Percentiles rank a stretch among this genome's conserved stretches.
These are phyloP conservation scores for Caenorhabditis sinica DNA, from an alignment of 2,888 invertebrate genomes.

Conservation along the genomic window DNA sequence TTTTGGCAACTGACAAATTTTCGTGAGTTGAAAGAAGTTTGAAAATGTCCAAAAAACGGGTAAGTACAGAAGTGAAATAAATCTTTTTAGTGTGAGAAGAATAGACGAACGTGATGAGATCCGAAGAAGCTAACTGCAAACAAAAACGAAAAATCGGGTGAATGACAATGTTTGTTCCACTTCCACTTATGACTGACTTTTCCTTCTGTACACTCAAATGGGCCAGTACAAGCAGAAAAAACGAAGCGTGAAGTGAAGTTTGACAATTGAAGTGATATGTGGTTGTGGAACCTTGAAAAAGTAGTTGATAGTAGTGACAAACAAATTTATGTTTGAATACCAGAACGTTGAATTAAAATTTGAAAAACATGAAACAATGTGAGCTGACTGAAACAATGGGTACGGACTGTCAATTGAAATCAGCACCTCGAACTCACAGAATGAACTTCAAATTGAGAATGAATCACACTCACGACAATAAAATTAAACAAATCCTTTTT, in stretches of 20 bases:
- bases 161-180: conserved; percentile 65
- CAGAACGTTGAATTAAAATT: too few relatives aligned
- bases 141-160: conserved; percentile 51
- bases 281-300: neutral
- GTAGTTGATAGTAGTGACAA: too few relatives aligned
- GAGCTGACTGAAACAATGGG: too few relatives aligned
- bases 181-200: conserved; percentile 47
- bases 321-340: neutral
- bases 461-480: too few relatives aligned
- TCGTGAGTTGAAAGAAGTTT: too few relatives aligned
- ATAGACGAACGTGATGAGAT: conserved; percentile 36
- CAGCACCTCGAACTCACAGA: too few relatives aligned
- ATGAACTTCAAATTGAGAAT: too few relatives aligned
- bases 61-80: neutral
- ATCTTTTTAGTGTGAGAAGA: conserved; percentile 1
- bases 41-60: neutral
- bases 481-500: too few relatives aligned
- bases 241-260: conserved; percentile 31
- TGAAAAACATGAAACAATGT: too few relatives aligned
- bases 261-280: conserved; percentile 3
- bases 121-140: conserved; percentile 44
- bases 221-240: conserved; percentile 14
- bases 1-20: too few relatives aligned
- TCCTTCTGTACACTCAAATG: conserved; percentile 32
- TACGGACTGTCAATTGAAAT: too few relatives aligned